Evolutionary conservation across 2,888 invertebrate species (phyloP).

Genomic region (Gortyna flavago): DNA sequence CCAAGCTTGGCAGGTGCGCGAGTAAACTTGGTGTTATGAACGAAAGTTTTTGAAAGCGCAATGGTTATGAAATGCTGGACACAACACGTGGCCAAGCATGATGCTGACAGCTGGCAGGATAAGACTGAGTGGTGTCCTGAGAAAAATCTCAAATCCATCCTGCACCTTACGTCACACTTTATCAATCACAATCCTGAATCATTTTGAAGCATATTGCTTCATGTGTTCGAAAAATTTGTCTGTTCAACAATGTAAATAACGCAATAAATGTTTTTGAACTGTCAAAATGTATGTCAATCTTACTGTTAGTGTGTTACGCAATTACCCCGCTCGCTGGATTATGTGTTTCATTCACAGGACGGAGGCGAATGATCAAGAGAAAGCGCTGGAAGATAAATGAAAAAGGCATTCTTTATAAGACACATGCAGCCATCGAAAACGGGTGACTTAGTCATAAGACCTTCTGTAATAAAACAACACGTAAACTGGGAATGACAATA

Average conservation of each 20-base stretch:
- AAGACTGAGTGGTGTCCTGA: too few relatives aligned
- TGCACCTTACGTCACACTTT: not conserved
- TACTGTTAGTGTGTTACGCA: too few relatives aligned
- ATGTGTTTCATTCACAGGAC: too few relatives aligned
- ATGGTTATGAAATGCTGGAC: not conserved
- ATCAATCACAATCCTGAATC: too few relatives aligned
- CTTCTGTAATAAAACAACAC: constrained; percentile 16
- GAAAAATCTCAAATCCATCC: too few relatives aligned
- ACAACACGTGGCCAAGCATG: not conserved
- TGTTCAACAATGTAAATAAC: too few relatives aligned
- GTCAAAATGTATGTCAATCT: too few relatives aligned
- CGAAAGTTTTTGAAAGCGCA: not conserved
- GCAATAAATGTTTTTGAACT: too few relatives aligned
- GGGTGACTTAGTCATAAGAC: constrained; percentile 17
- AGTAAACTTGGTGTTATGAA: not conserved
- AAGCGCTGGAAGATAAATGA: not conserved
- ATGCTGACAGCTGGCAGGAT: not conserved
- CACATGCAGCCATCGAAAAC: constrained; percentile 7
- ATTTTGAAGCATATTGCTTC: not conserved
- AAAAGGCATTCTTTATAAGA: not conserved
- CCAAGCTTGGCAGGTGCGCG: too few relatives aligned
- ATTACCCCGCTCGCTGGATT: too few relatives aligned
- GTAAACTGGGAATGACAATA: constrained; percentile 21
- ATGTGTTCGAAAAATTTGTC: too few relatives aligned
- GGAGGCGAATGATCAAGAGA: not conserved